Conservation (phyloP, 2,888 invertebrate genomes). For the Torymus auratus region DNA sequence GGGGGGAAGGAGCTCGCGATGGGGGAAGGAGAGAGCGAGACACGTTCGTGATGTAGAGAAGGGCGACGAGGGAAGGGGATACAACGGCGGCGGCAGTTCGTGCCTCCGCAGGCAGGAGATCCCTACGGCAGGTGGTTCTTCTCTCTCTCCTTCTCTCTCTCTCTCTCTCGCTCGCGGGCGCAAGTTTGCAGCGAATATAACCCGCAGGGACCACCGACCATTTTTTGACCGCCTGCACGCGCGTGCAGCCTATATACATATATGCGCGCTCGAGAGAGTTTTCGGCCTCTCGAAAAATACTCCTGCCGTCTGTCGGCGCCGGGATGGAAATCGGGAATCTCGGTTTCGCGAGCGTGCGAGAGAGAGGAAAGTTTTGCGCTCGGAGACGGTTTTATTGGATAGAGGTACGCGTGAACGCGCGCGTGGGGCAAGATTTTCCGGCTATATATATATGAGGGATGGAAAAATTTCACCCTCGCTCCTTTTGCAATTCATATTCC, state of each 20-base stretch:
- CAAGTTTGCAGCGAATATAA: slow-evolving; percentile 59
- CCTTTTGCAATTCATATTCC: too few relatives aligned
- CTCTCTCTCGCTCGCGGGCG: slow-evolving; percentile 63
- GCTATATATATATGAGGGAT: too few relatives aligned
- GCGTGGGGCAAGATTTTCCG: too few relatives aligned
- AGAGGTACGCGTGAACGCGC: too few relatives aligned
- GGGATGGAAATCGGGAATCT: too few relatives aligned
- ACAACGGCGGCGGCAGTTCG: slow-evolving; percentile 61
- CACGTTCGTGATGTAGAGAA: slow-evolving; percentile 7
- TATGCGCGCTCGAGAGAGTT: slow-evolving; percentile 6
- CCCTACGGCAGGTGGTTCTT: slow-evolving; percentile 74
- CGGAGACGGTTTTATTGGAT: too few relatives aligned
- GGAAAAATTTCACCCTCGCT: too few relatives aligned
- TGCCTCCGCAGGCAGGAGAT: slow-evolving; percentile 69
- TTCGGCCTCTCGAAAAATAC: slow-evolving; percentile 38
- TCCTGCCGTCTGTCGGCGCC: slow-evolving; percentile 7
- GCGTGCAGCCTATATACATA: not conserved
- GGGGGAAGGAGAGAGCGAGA: slow-evolving; percentile 36
- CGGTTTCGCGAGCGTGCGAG: too few relatives aligned
- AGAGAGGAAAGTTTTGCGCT: too few relatives aligned
- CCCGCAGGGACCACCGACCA: slow-evolving; percentile 70
- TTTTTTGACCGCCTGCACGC: slow-evolving; percentile 60
- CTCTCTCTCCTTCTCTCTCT: not conserved
- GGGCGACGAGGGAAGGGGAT: slow-evolving; percentile 40
- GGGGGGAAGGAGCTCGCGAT: not conserved